Base-by-base conservation (phyloP, 2,797 vertebrate genomes). In the Leptoclinus maculatus region DNA sequence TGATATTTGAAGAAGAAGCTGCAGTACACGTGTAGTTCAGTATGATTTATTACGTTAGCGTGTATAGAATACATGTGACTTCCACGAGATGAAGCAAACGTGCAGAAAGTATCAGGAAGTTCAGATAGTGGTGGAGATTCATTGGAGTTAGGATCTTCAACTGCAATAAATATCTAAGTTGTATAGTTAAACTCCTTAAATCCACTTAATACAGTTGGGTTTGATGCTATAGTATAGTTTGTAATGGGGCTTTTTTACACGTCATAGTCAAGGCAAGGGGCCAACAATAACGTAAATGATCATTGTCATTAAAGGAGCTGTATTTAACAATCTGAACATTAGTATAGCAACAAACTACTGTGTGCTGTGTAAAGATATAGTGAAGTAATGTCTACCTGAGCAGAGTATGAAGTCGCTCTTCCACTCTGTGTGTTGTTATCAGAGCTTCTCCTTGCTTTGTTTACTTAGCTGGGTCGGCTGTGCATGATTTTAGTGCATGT, bases 21-120 rank as follows among this genome's bases (percentile, higher is more conserved):
- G 21, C 34, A 53, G 38, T 34, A 11, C 47, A 45, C 10, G 0
- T 77, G 14, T 69, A 47, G 27, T 56, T 74, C 23, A 71, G 57
- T 21, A 2, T 62, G 34, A 51, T 23, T 51, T 71, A 45, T 62
- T 78, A 38, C 51, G 36, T 5, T 25, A 59, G 14, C 62, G 34
- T 54, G 71, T 49, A 21, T 27, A 47, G 38, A 38, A 34, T 80
- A 76, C 23, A 39, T 58, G 7, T 57, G 36, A 75, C 54, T 60
- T 70, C 3, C 7, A 57, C 23, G 25, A 74, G 29, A 71, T 23
- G 2, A 56, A 54, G 21, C 27, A 51, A 75, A 69, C 21, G 21
- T 39, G 8, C 38, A 41, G 29, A 54, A 66, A 27, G 13, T n/a
- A 49, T 10, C 11, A 14, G 21, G 21, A 43, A 19, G 34, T 41